A percentile compares a stretch with the other conserved stretches of the same genome.
Conservation (phyloP, 2,797 vertebrate genomes). For the Sebastolobus alascanus region DNA sequence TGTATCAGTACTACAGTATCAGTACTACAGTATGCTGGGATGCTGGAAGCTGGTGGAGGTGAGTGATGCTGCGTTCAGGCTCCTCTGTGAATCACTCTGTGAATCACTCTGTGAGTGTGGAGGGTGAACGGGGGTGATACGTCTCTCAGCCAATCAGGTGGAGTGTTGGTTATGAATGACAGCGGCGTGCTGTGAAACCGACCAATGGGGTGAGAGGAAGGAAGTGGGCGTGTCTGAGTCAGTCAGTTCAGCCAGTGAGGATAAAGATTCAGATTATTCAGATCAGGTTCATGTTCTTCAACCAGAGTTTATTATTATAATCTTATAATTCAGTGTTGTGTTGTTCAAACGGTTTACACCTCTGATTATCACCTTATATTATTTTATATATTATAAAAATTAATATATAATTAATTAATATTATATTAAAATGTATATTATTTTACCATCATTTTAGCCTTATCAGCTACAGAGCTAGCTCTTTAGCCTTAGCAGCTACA, state of each 20-base stretch:
- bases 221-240: constrained; percentile 33
- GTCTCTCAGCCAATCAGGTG: constrained; percentile 29
- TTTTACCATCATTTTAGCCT: too few relatives aligned
- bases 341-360: neutral
- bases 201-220: constrained; percentile 54
- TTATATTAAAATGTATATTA: too few relatives aligned
- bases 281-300: neutral
- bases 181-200: constrained; percentile 26
- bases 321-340: neutral
- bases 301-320: too few relatives aligned
- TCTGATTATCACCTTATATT: neutral
- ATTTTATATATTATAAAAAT: too few relatives aligned
- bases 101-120: too few relatives aligned
- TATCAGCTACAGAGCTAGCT: too few relatives aligned
- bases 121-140: neutral
- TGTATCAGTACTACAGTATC: neutral
- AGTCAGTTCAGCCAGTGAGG: constrained; percentile 41
- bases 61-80: constrained; percentile 6
- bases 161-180: constrained; percentile 47
- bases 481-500: too few relatives aligned
- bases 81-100: constrained; percentile 2
- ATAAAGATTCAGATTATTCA: neutral
- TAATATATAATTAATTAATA: too few relatives aligned
- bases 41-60: neutral
- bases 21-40: neutral